Evolutionary conservation across 2,113 vertebrate species (phyloP).

Genomic region (Thamnophis sirtalis): DNA sequence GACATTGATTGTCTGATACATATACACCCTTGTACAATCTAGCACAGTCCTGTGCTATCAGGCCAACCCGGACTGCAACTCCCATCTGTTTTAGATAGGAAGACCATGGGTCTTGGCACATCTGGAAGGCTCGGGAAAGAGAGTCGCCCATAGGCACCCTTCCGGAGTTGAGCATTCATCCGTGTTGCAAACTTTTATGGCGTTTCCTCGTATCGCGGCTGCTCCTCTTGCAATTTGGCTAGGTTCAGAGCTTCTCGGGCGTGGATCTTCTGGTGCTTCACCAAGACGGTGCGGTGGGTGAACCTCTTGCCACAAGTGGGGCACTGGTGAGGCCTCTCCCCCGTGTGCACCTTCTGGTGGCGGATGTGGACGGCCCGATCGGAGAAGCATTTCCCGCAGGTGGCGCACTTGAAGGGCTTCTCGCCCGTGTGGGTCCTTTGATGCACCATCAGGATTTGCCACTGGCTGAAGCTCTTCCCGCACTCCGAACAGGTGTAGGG

Average conservation of each 20-base stretch:
- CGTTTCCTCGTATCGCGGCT: not conserved
- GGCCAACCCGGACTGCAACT: not conserved
- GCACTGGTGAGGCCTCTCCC: conserved; percentile 58
- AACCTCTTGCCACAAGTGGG: conserved; percentile 52
- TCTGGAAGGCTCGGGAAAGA: not conserved
- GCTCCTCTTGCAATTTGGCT: conserved; percentile 7
- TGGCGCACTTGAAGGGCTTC: conserved; percentile 52
- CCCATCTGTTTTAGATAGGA: not conserved
- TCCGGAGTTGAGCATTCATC: not conserved
- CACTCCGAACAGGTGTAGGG: conserved; percentile 44
- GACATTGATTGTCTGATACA: not conserved
- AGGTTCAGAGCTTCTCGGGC: not conserved
- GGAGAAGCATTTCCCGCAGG: conserved; percentile 62
- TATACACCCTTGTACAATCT: not conserved
- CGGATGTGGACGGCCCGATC: conserved; percentile 63
- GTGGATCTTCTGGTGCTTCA: conserved; percentile 61
- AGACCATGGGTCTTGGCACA: not conserved
- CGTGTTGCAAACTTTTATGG: not conserved
- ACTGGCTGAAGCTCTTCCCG: conserved; percentile 49
- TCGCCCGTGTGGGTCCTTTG: conserved; percentile 42
- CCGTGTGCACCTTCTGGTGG: conserved; percentile 62
- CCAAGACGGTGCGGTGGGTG: conserved; percentile 59
- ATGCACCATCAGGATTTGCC: conserved; percentile 45
- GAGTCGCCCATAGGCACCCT: not conserved
- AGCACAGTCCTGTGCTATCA: not conserved